A percentile compares a stretch with the other conserved stretches of the same genome.
Evolutionary conservation across 2,888 invertebrate genomes (phyloP).

Genomic region (Lasioglossum oenotherae): DNA sequence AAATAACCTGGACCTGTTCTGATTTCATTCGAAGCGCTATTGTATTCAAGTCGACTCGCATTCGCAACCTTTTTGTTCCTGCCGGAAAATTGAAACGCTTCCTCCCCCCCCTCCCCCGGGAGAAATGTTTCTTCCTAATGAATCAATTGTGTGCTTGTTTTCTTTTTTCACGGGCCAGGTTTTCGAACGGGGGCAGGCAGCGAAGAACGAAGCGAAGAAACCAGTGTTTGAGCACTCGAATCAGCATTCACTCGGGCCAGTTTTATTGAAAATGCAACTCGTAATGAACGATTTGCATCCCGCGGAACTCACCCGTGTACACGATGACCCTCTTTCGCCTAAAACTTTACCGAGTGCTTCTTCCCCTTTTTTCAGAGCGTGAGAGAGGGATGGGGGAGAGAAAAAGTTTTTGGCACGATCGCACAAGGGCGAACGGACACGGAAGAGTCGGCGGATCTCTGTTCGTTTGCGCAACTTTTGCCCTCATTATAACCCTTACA

Average conservation of each 20-base stretch:
- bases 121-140: slow-evolving; percentile 29
- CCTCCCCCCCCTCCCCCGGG: neutral
- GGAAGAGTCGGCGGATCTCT: slow-evolving; percentile 1
- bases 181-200: slow-evolving; percentile 26
- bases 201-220: slow-evolving; percentile 28
- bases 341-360: slow-evolving; percentile 12
- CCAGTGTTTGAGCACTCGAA: slow-evolving; percentile 37
- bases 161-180: slow-evolving; percentile 14
- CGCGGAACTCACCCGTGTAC: slow-evolving; percentile 29
- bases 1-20: neutral
- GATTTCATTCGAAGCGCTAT: neutral
- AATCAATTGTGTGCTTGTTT: slow-evolving; percentile 43
- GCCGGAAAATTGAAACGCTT: neutral
- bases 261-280: slow-evolving; percentile 58
- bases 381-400: neutral
- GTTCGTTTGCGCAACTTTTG: slow-evolving; percentile 4
- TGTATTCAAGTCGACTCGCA: slow-evolving; percentile 1
- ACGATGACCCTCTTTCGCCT: slow-evolving; percentile 58
- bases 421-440: neutral
- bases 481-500: neutral
- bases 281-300: slow-evolving; percentile 64
- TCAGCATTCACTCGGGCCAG: slow-evolving; percentile 46
- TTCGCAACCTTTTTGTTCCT: neutral
- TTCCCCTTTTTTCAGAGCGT: neutral
- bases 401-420: neutral